A percentile compares a stretch with the other conserved stretches of the same genome.
These are phyloP conservation scores for Aphidius ervi DNA, from an alignment of 1,140 invertebrate genomes.

Conservation along the genomic window DNA sequence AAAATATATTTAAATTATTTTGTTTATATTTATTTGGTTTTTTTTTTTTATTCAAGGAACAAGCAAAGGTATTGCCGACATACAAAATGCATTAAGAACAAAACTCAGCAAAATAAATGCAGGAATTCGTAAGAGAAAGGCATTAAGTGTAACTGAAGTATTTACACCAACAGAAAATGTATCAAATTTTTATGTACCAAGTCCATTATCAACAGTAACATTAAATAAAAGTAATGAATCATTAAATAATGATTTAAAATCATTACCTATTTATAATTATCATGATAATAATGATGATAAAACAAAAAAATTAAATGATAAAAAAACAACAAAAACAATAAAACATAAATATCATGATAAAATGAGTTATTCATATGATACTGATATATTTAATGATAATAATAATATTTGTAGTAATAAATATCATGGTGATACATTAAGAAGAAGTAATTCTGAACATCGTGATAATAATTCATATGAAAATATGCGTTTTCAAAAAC, in stretches of 20 bases:
- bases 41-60: background rate
- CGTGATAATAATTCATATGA: slow-evolving; percentile 31
- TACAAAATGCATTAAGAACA: slow-evolving; percentile 62
- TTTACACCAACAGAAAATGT: slow-evolving; percentile 49
- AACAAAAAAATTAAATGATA: background rate
- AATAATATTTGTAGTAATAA: slow-evolving; percentile 10
- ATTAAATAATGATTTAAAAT: background rate
- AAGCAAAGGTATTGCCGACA: slow-evolving; percentile 50
- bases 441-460: slow-evolving; percentile 35
- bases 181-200: slow-evolving; percentile 66
- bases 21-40: background rate
- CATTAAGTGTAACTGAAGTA: slow-evolving; percentile 64
- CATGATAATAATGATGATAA: slow-evolving; percentile 31
- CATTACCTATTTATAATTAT: slow-evolving; percentile 16
- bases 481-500: slow-evolving; percentile 30
- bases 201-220: slow-evolving; percentile 48
- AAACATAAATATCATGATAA: slow-evolving; percentile 19
- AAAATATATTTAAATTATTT: background rate
- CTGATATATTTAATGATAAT: background rate
- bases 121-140: slow-evolving; percentile 60
- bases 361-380: slow-evolving; percentile 5
- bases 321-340: background rate
- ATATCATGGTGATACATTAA: slow-evolving; percentile 20
- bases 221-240: slow-evolving; percentile 32
- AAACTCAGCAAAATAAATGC: slow-evolving; percentile 64